These are phyloP conservation scores for Tupaia tana DNA, from an alignment of 2,113 vertebrate species.

Conservation along the genomic window DNA sequence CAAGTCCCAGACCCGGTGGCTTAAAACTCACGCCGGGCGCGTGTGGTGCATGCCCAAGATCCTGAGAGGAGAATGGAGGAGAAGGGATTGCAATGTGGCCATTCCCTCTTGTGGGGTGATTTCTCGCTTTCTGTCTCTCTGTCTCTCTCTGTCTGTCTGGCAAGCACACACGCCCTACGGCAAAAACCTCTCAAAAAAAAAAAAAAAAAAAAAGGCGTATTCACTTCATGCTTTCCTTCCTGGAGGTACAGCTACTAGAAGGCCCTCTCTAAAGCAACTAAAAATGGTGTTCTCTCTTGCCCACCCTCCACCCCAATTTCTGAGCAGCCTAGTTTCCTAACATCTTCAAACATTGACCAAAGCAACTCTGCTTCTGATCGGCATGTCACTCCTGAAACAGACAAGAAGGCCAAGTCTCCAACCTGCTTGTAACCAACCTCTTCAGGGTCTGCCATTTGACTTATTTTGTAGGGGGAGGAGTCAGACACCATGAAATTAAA, in stretches of 20 bases:
- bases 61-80: too few species aligned
- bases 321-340: background rate
- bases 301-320: background rate
- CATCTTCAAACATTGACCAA: background rate
- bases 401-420: background rate
- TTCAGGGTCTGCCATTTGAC: background rate
- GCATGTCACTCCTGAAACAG: background rate
- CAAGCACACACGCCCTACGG: too few species aligned
- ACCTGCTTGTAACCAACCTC: background rate
- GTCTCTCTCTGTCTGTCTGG: too few species aligned
- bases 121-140: too few species aligned
- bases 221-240: background rate
- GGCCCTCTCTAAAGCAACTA: background rate
- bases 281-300: background rate
- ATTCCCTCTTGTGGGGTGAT: too few species aligned
- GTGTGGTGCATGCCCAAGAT: too few species aligned
- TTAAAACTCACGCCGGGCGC: too few species aligned
- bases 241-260: background rate
- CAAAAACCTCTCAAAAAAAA: too few species aligned
- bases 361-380: background rate
- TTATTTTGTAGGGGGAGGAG: background rate
- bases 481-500: background rate
- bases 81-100: too few species aligned
- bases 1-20: too few species aligned
- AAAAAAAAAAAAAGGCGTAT: background rate